Base-by-base conservation (phyloP, 2,113 vertebrate species). In the Entosphenus tridentatus region DNA sequence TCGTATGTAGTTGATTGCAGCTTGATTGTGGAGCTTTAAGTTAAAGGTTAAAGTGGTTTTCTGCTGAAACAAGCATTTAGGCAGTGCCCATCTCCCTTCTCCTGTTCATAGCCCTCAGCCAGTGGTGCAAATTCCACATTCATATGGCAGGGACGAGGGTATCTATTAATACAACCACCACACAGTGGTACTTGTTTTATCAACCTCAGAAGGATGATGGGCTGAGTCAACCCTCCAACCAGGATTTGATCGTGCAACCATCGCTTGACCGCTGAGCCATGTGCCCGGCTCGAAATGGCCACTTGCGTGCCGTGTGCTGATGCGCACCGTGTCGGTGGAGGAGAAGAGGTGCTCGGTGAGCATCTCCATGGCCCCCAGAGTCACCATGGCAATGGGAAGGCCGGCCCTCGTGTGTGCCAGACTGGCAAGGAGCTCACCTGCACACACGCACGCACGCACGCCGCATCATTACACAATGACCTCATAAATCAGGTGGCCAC, bases 371-470 rank as follows among this genome's bases (percentile, higher is more conserved):
- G 80, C 76, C 57, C 79, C 81, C 74, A 83, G 57, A 10, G 77
- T 73, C 39, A 77, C 73, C 56, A 85, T 79, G 57, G 78, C 82
- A 68, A 79, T 80, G 68, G 80, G 76, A 74, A 84, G 77, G 57
- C 82, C 82, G 70, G 75, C 75, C 76, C 79, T 77, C 9, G 76
- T 78, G 72, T 80, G 82, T 72, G 77, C 77, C 71, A 85, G 70
- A 70, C 76, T 81, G 56, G 81, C 77, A 71, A 85, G 75, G 18
- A 82, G 73, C 70, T 82, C 77, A 17, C 80, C 83, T 85, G 68
- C 6, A 71, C 72, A 72, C 59, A 54, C 9, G 12, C 56, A 71
- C 70, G 65, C 21, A 70, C 3, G 21, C 21, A 21, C 3, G 21
- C 21, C 21, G 21, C 21, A 21, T 21, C 21, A 21, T 21, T 21